Conservation (phyloP, 1,140 invertebrate species). For the Patella vulgata region DNA sequence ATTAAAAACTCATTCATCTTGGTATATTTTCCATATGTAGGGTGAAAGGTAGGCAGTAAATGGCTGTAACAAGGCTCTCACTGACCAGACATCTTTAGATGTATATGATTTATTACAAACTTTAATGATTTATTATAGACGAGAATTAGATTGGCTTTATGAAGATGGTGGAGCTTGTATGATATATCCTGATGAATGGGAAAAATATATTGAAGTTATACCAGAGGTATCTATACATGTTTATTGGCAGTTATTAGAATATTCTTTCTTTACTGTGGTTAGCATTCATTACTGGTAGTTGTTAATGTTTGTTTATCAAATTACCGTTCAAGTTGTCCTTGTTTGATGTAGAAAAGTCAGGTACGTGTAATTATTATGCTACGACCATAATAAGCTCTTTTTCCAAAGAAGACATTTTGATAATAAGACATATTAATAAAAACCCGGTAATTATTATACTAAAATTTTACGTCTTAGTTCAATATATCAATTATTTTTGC, state of each 20-base stretch:
- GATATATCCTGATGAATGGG: constrained; percentile 63
- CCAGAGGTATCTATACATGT: constrained; percentile 53
- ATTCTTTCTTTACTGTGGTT: neutral
- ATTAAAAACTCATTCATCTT: neutral
- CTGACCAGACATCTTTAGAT: too few relatives aligned
- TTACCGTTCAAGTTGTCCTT: neutral
- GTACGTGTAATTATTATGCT: too few relatives aligned
- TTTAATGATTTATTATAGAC: constrained; percentile 39
- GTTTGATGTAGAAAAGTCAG: constrained; percentile 2
- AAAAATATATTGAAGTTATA: constrained; percentile 60
- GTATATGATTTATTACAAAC: too few relatives aligned
- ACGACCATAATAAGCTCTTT: too few relatives aligned
- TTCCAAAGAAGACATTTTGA: too few relatives aligned
- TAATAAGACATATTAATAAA: too few relatives aligned
- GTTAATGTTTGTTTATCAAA: too few relatives aligned
- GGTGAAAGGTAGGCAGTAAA: neutral
- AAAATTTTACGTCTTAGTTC: too few relatives aligned
- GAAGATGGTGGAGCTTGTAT: constrained; percentile 60
- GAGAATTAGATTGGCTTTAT: constrained; percentile 65
- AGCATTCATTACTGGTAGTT: neutral
- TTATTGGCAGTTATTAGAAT: neutral
- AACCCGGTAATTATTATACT: too few relatives aligned
- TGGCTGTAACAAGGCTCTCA: too few relatives aligned
- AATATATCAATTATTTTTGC: too few relatives aligned
- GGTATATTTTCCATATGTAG: neutral